Evolutionary conservation across 2,888 invertebrate genomes (phyloP).

Genomic region (Formica aserva): DNA sequence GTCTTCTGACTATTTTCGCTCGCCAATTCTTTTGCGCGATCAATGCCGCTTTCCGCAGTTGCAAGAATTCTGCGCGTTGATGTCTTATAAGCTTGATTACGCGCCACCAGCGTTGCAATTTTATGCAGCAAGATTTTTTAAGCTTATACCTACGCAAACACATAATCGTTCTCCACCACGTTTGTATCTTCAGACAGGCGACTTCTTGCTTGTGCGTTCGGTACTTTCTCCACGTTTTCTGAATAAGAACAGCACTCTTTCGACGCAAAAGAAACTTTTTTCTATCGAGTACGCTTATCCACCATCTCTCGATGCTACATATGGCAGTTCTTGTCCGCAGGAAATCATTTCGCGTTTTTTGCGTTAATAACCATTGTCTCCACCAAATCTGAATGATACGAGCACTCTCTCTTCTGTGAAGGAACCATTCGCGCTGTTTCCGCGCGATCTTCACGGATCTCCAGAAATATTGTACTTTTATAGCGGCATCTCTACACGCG

Average conservation of each 20-base stretch:
- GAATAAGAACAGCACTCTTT: conserved; percentile 6
- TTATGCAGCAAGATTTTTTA: conserved; percentile 27
- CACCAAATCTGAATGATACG: conserved; percentile 85
- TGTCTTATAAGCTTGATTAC: not conserved
- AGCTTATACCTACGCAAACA: conserved; percentile 65
- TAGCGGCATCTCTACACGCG: conserved; percentile 79
- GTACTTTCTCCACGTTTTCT: conserved; percentile 15
- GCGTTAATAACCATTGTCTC: conserved; percentile 84
- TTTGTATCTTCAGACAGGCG: conserved; percentile 75
- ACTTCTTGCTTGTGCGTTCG: not conserved
- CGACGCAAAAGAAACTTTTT: conserved; percentile 1
- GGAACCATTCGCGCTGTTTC: conserved; percentile 84
- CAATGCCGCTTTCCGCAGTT: not conserved
- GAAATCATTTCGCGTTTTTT: conserved; percentile 83
- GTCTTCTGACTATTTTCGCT: conserved; percentile 21
- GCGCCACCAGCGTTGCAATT: conserved; percentile 44
- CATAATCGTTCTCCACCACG: conserved; percentile 73
- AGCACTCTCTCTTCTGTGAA: conserved; percentile 76
- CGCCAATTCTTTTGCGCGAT: conserved; percentile 22
- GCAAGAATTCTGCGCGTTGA: conserved; percentile 20
- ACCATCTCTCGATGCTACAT: conserved; percentile 60
- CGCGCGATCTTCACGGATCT: conserved; percentile 80
- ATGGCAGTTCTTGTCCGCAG: conserved; percentile 82
- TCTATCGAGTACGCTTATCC: conserved; percentile 43
- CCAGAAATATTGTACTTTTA: conserved; percentile 83